Evolutionary conservation across 30 jellyfish, hydroid and myxozoan genomes (phyloP), one percentile per base, ranked within the genome.

Genomic region (Hydra vulgaris): DNA sequence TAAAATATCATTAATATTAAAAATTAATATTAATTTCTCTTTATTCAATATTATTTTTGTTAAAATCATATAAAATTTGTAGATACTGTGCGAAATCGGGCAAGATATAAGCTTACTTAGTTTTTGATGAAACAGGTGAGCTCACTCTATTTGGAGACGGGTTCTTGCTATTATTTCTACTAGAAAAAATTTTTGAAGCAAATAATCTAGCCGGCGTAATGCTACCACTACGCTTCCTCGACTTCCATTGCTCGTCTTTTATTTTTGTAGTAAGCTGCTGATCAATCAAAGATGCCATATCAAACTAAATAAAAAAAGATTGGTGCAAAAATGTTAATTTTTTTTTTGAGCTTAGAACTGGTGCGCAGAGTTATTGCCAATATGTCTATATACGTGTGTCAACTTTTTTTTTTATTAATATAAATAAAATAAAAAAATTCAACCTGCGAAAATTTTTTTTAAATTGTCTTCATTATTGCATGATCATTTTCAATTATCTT

Each of bases 241-340:
- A 80, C 25, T 61, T 72, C 79, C 74, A 24, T 25, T 72, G 89
- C 23, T 81, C 89, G 23, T 55, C 66, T 85, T 73, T 81, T 54
- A 81, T 81, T 69, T 81, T 24, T 71, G 89, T 12, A 7, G 85
- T 25, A 15, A 81, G 75, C 70, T 81, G 89, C 66, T 81, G 85
- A n/a, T 81, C 89, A 56, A 81, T 81, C 79, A 81, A 54, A 1
- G 85, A 71, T 25, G 89, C 89, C 89, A 81, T 81, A 40, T 81
- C 89, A 73, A 81, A 27, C 89, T 81, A 73, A 27, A 54, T 17
- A 7, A 79, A 79, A 79, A 73, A 73, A 25, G 20, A 19, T 22
- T 19, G 20, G 67, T 73, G 81, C 8, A 68, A 73, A 20, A 73
- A 26, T 73, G 61, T 73, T 18, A 71, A 71, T 16, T 16, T 71